Conservation (phyloP, 2,797 vertebrate genomes). For the Diglossa cyanea region DNA sequence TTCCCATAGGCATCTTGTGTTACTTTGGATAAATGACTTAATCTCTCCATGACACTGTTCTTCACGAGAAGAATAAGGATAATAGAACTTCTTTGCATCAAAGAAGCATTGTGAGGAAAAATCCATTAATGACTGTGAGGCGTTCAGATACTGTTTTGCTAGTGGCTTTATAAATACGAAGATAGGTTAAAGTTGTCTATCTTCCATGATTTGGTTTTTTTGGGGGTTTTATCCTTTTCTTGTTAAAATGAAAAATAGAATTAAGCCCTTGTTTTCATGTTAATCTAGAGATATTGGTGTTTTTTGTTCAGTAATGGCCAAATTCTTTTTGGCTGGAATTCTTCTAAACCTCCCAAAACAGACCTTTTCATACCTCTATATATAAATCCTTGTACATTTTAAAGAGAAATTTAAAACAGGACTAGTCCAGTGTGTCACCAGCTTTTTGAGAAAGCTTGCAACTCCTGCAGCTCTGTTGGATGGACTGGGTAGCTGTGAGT, state of each 20-base stretch:
- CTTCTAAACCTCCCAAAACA: not conserved
- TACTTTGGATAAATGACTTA: slow-evolving; percentile 58
- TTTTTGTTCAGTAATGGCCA: not conserved
- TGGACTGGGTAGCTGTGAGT: not conserved
- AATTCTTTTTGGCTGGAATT: not conserved
- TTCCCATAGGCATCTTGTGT: slow-evolving; percentile 41
- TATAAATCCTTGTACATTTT: not conserved
- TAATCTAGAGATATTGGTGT: not conserved
- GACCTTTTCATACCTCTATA: not conserved
- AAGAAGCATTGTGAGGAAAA: slow-evolving; percentile 29
- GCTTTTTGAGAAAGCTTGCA: not conserved
- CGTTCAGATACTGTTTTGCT: not conserved
- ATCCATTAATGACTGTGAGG: slow-evolving; percentile 1
- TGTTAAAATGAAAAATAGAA: not conserved
- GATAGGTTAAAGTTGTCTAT: not conserved
- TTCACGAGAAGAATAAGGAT: slow-evolving; percentile 25
- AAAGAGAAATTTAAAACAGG: not conserved
- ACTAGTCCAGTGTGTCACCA: not conserved
- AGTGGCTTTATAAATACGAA: not conserved
- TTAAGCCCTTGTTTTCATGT: not conserved
- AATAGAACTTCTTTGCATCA: slow-evolving; percentile 45
- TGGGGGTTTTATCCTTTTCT: not conserved
- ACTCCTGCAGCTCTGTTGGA: not conserved
- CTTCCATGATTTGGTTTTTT: not conserved
- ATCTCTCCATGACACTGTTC: slow-evolving; percentile 27